Evolutionary conservation across 2,888 invertebrate genomes (phyloP), one percentile per base, ranked within the genome.

Genomic region (Eristalis tenax): DNA sequence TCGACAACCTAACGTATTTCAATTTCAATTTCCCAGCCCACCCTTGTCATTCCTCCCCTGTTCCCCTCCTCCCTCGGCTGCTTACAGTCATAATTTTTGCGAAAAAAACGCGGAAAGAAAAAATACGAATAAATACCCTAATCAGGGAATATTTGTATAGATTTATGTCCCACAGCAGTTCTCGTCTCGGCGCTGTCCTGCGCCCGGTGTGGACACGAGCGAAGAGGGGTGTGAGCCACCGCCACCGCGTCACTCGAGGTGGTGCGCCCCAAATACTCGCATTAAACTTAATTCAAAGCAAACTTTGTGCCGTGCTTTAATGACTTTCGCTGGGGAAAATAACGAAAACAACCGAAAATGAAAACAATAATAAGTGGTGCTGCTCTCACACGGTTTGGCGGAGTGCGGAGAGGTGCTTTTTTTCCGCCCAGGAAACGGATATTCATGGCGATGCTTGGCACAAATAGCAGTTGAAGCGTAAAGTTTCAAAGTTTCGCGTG

Each of bases 271-370:
- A 66, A 35, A 73, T 73, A 18, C 18, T 18, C 50, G 50, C 50
- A 66, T 50, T 18, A 73, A 80, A 66, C 61, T 80, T 68, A 61
- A 66, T 79, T 57, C 64, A 79, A 80, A 80, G 56, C 69, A 66
- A 80, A 80, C 50, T 68, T 73, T 80, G 79, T 80, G 66, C 61
- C 18, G 28, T 57, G 73, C 80, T 73, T 73, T 73, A 74, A 80
- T 68, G 73, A 80, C 61, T 73, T 74, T 73, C 59, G 18, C 57
- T 22, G 64, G 18, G 43, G 32, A 38, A 15, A 26, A 8, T 18
- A 50, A 18, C 50, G 50, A 50, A 18, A 18, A 50, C 18, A 18
- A n/a, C 38, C 2, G 8, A 40, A 35, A 66, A 18, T 40, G 40
- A 38, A n/a, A 66, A n/a, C 13, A 66, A 66, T 40, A 66, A 35